A percentile compares a stretch with the other conserved stretches of the same genome.
phyloP scores from a whole-genome alignment of 2,113 vertebrate species.

The Nannobrachium achirus region DNA sequence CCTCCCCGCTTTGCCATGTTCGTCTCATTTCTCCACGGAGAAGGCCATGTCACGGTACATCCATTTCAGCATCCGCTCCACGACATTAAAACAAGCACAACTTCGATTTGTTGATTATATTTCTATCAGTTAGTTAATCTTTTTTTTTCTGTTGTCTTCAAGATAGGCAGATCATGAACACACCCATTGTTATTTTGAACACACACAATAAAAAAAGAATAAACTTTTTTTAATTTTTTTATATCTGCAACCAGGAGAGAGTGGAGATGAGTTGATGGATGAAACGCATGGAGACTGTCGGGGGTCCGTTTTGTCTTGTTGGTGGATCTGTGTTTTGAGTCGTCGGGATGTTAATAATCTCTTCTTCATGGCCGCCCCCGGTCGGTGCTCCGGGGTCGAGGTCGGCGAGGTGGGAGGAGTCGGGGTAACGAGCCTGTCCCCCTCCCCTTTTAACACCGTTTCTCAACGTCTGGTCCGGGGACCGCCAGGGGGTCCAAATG shows the following conservation, averaged over 20 bases:
- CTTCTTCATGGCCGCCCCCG: too few relatives aligned
- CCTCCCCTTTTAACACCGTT: too few relatives aligned
- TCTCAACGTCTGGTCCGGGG: too few relatives aligned
- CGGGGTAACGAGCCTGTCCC: too few relatives aligned
- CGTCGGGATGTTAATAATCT: too few relatives aligned
- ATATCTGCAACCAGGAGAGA: slow-evolving; percentile 55
- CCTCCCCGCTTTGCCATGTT: too few relatives aligned
- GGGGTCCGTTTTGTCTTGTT: slow-evolving; percentile 1
- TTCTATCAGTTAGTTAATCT: slow-evolving; percentile 39
- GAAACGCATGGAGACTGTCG: slow-evolving; percentile 33
- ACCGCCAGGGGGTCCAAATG: too few relatives aligned
- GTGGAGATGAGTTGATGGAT: slow-evolving; percentile 46
- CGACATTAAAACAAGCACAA: slow-evolving; percentile 59
- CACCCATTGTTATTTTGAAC: slow-evolving; percentile 59
- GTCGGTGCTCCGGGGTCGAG: too few relatives aligned
- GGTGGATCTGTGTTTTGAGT: too few relatives aligned
- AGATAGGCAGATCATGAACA: slow-evolving; percentile 63
- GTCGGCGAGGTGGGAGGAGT: too few relatives aligned
- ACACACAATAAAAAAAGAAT: slow-evolving; percentile 21
- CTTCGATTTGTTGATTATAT: slow-evolving; percentile 46
- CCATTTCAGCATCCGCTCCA: slow-evolving; percentile 38
- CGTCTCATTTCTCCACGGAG: background rate
- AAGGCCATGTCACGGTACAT: slow-evolving; percentile 19
- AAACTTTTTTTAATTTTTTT: slow-evolving; percentile 25
- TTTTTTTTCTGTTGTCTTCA: slow-evolving; percentile 62